These are phyloP conservation scores for Drosophila cardini DNA, from an alignment of 1,140 invertebrate genomes.

Conservation along the genomic window DNA sequence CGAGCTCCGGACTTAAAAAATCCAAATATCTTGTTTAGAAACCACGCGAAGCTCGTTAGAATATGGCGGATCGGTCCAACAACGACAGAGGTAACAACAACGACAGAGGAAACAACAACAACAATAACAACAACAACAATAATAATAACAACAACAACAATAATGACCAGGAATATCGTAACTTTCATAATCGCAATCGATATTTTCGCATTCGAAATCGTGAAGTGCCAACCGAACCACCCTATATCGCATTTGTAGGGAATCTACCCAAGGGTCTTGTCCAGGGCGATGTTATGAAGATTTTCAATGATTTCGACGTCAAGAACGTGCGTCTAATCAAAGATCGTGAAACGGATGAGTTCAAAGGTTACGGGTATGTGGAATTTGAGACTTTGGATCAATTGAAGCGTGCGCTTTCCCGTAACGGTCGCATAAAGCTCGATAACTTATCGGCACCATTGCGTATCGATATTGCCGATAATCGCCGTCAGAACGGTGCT, in stretches of 20 bases:
- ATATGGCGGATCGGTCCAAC: slow-evolving; percentile 63
- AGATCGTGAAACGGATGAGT: slow-evolving; percentile 96
- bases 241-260: slow-evolving; percentile 96
- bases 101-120: no score
- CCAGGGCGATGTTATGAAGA: slow-evolving; percentile 96
- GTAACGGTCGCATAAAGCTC: slow-evolving; percentile 90
- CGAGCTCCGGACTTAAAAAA: slow-evolving; percentile 60
- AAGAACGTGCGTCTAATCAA: slow-evolving; percentile 95
- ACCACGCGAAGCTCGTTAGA: slow-evolving; percentile 37
- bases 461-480: slow-evolving; percentile 95
- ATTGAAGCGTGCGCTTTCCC: slow-evolving; percentile 91
- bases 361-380: slow-evolving; percentile 98
- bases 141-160: slow-evolving; percentile 22
- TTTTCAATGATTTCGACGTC: slow-evolving; percentile 91
- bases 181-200: slow-evolving; percentile 55
- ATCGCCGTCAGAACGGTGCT: slow-evolving; percentile 85
- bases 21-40: slow-evolving; percentile 26
- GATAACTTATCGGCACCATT: slow-evolving; percentile 87
- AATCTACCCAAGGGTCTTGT: slow-evolving; percentile 95
- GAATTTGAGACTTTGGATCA: slow-evolving; percentile 94
- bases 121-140: slow-evolving; percentile 23
- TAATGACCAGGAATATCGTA: slow-evolving; percentile 40
- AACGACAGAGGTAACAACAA: slow-evolving; percentile 27
- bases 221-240: slow-evolving; percentile 93
- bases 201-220: slow-evolving; percentile 66